Percentiles rank a stretch among this genome's conserved stretches.
Evolutionary conservation across 2,888 invertebrate species (phyloP).

Genomic region (Zygothrica quintamaculata): DNA sequence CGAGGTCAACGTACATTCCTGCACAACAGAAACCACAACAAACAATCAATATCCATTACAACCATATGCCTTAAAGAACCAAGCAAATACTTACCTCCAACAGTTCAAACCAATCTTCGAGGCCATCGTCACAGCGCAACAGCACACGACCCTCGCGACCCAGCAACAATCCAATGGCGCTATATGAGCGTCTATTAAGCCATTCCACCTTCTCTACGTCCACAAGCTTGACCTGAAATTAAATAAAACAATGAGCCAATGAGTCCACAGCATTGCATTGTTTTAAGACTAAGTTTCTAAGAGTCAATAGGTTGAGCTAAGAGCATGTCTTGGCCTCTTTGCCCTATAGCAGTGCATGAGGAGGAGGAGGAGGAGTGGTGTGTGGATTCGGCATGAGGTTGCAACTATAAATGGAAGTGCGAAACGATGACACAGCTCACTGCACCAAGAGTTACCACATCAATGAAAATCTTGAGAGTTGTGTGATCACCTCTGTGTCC

Average conservation of each 20-base stretch:
- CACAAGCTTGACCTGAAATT: slow-evolving; percentile 86
- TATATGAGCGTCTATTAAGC: slow-evolving; percentile 88
- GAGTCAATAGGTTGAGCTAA: slow-evolving; percentile 62
- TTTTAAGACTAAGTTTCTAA: slow-evolving; percentile 32
- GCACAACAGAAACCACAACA: slow-evolving; percentile 21
- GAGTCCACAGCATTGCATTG: slow-evolving; percentile 19
- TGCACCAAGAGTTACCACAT: background rate
- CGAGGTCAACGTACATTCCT: slow-evolving; percentile 88
- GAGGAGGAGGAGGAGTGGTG: no score
- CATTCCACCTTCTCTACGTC: slow-evolving; percentile 88
- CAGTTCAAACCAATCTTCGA: slow-evolving; percentile 88
- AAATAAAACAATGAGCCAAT: slow-evolving; percentile 40
- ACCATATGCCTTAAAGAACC: background rate
- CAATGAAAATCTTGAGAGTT: no score
- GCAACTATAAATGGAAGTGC: background rate
- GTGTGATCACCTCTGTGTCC: no score
- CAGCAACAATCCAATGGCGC: slow-evolving; percentile 86
- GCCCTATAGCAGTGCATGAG: slow-evolving; percentile 51
- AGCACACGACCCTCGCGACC: slow-evolving; percentile 85
- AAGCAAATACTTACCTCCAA: slow-evolving; percentile 85
- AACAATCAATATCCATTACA: slow-evolving; percentile 8
- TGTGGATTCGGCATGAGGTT: slow-evolving; percentile 6
- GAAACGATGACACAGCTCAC: background rate
- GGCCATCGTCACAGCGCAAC: slow-evolving; percentile 85
- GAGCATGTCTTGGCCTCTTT: slow-evolving; percentile 24